These are phyloP conservation scores for Bicyclus anynana DNA, from an alignment of 1,140 invertebrate genomes.

Conservation along the genomic window DNA sequence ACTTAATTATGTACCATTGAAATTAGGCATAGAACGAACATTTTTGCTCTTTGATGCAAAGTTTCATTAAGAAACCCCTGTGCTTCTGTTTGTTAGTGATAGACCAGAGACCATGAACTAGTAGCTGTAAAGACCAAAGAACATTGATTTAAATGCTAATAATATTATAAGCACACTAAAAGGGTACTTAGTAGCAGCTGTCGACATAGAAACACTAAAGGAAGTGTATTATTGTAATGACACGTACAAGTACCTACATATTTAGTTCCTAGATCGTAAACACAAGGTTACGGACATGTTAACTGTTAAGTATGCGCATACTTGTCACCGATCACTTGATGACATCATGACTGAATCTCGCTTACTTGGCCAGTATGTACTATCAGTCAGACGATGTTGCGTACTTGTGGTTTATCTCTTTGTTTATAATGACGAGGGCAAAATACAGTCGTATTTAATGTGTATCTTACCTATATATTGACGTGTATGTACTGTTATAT, in stretches of 20 bases:
- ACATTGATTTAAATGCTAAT: no score
- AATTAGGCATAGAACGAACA: no score
- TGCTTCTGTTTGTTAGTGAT: no score
- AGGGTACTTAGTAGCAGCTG: no score
- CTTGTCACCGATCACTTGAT: slow-evolving; percentile 35
- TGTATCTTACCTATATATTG: no score
- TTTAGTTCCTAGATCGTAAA: slow-evolving; percentile 33
- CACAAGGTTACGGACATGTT: slow-evolving; percentile 42
- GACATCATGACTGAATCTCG: slow-evolving; percentile 38
- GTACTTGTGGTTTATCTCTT: background rate
- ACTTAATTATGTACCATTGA: no score
- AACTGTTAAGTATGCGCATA: slow-evolving; percentile 30
- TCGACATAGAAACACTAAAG: slow-evolving; percentile 11
- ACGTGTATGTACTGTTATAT: no score
- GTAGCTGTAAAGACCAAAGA: no score
- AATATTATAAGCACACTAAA: no score
- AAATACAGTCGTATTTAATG: background rate
- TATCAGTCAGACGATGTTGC: background rate
- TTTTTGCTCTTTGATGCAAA: no score
- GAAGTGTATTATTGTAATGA: slow-evolving; percentile 9
- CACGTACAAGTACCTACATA: slow-evolving; percentile 21
- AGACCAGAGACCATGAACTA: no score
- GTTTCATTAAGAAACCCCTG: no score
- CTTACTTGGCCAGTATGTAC: background rate
- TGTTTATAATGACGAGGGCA: background rate